Conservation (phyloP, 2,888 invertebrate genomes). For the Drosophila putrida region DNA sequence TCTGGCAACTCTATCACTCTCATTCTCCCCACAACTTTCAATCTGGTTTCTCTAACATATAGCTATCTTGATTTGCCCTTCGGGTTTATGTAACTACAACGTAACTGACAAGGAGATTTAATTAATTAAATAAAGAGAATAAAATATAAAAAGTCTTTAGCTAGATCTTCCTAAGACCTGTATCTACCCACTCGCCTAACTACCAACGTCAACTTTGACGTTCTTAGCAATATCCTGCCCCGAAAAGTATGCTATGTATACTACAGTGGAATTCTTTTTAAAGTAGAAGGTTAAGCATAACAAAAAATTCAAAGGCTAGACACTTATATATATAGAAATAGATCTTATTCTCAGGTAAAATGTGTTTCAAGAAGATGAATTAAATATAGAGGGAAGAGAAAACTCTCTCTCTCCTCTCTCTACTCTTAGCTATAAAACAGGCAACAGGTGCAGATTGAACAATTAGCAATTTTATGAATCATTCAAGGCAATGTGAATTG, state of each 20-base stretch:
- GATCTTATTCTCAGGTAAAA: neutral
- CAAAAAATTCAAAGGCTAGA: too few relatives aligned
- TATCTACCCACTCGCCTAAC: neutral
- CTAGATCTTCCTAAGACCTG: neutral
- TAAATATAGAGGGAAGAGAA: too few relatives aligned
- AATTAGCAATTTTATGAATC: conserved; percentile 13
- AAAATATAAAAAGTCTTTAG: neutral
- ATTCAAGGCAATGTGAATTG: neutral
- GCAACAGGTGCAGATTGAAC: neutral
- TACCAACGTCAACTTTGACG: neutral
- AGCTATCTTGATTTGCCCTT: neutral
- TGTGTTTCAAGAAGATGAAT: too few relatives aligned
- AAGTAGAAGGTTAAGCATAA: too few relatives aligned
- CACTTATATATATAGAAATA: too few relatives aligned
- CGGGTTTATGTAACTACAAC: neutral
- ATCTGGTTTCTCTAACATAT: too few relatives aligned
- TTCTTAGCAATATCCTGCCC: neutral
- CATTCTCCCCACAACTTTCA: neutral
- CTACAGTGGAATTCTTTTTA: neutral
- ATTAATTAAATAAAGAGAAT: neutral
- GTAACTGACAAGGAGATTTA: neutral
- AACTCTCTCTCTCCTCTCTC: neutral
- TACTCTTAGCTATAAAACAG: too few relatives aligned
- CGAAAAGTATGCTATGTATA: neutral
- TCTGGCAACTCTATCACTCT: neutral